These are phyloP conservation scores for Ylistrum balloti DNA, from an alignment of 1,140 invertebrate species.

Conservation along the genomic window DNA sequence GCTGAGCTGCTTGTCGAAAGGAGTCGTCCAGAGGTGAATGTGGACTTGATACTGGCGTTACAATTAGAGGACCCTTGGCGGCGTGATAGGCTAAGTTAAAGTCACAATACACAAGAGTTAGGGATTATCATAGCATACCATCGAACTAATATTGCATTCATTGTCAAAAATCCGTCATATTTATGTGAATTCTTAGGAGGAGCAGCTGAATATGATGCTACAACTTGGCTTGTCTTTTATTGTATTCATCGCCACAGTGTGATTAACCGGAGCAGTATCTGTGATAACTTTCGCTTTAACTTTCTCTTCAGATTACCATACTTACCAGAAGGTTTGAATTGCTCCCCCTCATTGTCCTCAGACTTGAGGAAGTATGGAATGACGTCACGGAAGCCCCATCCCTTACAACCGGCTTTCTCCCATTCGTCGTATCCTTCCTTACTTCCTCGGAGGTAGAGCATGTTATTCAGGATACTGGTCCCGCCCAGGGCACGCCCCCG, in stretches of 20 bases:
- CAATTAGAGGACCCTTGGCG: conserved; percentile 55
- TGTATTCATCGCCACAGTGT: too few species aligned
- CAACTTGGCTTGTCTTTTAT: too few species aligned
- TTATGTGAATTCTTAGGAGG: too few species aligned
- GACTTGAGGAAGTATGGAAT: conserved; percentile 96
- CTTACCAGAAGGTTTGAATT: conserved; percentile 57
- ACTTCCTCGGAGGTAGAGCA: conserved; percentile 96
- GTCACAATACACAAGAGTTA: not conserved
- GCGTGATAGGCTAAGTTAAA: conserved; percentile 65
- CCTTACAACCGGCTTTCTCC: conserved; percentile 93
- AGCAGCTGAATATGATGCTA: too few species aligned
- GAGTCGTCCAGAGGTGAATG: conserved; percentile 45
- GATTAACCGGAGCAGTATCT: too few species aligned
- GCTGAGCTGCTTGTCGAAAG: conserved; percentile 51
- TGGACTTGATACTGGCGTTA: conserved; percentile 47
- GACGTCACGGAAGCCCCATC: conserved; percentile 93
- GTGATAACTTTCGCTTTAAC: too few species aligned
- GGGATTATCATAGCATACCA: too few species aligned
- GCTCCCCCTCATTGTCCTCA: conserved; percentile 67
- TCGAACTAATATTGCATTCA: too few species aligned
- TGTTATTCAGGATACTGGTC: conserved; percentile 95
- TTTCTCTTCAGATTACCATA: too few species aligned
- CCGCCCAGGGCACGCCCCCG: conserved; percentile 86
- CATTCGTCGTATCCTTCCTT: conserved; percentile 95
- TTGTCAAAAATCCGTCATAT: too few species aligned